Evolutionary conservation across 2,797 vertebrate genomes (phyloP).

Genomic region (Tauraco hartlaubi): DNA sequence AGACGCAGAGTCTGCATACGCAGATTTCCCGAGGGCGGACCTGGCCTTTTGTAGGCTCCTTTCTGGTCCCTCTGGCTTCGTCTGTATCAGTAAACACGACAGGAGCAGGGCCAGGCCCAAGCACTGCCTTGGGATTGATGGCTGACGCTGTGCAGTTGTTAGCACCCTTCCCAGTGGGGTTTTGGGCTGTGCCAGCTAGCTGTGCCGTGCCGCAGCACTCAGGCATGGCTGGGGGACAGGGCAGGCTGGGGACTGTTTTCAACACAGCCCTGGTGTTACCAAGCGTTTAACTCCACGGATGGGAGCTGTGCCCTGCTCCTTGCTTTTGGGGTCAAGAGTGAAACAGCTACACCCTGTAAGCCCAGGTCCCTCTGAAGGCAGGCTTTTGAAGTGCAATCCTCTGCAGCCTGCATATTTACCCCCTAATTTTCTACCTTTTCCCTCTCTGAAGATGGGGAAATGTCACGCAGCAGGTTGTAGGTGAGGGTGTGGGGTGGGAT

Average conservation of each 20-base stretch:
- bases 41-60: background rate
- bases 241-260: background rate
- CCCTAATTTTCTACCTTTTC: background rate
- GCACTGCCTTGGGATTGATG: background rate
- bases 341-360: background rate
- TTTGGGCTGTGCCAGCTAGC: background rate
- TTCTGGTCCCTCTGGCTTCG: background rate
- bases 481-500: background rate
- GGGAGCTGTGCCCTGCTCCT: background rate
- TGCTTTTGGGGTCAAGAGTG: background rate
- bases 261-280: background rate
- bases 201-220: background rate
- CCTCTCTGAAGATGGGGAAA: background rate
- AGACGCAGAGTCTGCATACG: accelerated
- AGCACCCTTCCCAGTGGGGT: background rate
- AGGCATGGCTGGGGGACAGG: background rate
- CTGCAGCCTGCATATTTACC: background rate
- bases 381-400: background rate
- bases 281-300: background rate
- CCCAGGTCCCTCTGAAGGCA: background rate
- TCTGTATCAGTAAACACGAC: background rate
- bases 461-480: background rate
- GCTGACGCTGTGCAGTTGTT: accelerated
- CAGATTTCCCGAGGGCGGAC: background rate
- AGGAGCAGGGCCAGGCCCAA: background rate